Evolutionary conservation across 2,113 vertebrate genomes (phyloP).

Genomic region (Cervus canadensis): DNA sequence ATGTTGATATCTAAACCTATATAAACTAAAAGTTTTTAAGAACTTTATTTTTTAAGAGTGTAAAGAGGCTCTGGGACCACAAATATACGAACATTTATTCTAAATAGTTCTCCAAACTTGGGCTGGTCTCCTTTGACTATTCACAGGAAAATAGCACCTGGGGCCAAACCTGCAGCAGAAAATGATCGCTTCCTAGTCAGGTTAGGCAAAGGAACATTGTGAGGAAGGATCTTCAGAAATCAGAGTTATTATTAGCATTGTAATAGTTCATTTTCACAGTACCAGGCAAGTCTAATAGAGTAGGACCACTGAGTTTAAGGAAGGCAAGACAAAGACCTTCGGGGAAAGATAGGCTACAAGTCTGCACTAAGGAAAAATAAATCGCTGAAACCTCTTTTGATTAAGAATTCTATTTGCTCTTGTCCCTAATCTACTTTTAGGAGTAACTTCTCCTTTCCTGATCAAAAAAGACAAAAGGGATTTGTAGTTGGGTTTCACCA

Average conservation of each 20-base stretch:
- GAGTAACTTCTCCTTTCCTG: neutral
- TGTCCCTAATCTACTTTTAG: neutral
- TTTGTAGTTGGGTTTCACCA: neutral
- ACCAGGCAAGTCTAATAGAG: neutral
- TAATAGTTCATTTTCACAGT: neutral
- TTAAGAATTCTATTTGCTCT: neutral
- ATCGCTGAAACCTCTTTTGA: neutral
- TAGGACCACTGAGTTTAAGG: neutral
- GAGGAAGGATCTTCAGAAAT: neutral
- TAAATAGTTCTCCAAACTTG: neutral
- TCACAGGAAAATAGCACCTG: neutral
- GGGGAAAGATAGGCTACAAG: neutral
- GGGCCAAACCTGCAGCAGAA: neutral
- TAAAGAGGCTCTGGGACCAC: neutral
- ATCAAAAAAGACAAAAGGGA: neutral
- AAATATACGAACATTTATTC: neutral
- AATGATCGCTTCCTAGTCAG: neutral
- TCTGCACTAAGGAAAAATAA: neutral
- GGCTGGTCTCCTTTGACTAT: neutral
- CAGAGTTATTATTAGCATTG: neutral
- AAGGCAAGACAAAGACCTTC: neutral
- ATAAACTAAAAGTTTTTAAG: slow-evolving; percentile 11
- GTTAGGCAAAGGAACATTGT: neutral
- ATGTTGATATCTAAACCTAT: neutral
- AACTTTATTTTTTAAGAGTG: neutral